Evolutionary conservation across 2,888 invertebrate genomes (phyloP), one percentile per base, ranked within the genome.

Genomic region (Sminthurinus aureus): DNA sequence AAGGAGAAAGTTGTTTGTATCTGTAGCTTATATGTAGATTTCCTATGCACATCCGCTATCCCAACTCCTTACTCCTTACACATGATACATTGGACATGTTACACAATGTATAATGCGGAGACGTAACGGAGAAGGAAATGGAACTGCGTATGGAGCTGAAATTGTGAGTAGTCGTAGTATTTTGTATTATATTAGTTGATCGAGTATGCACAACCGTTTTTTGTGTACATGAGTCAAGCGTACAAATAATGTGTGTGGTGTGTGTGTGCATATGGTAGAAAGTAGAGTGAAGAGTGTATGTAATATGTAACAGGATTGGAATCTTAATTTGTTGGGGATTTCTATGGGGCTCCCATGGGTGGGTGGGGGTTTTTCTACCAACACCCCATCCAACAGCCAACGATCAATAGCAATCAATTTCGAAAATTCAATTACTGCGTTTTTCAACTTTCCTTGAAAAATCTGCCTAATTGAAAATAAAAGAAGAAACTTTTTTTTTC

Each of bases 401-500:
- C 84, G 85, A 84, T 81, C 83, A 85, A 85, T 85, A 84, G 84
- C 85, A 86, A 86, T 86, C 85, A 86, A 85, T 85, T 86, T 86
- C 81, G 85, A 85, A 87, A 87, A 86, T 87, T 87, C 87, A 87
- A 87, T 87, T 87, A 87, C 84, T 38, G 82, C 84, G 83, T 85
- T 86, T 67, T 85, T 84, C 84, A 87, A 87, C 84, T 86, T 87
- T 85, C 85, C 75, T 85, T 85, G 78, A 82, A 86, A 87, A 87
- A 85, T 84, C 84, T 86, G 81, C 84, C 85, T 87, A 87, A 87
- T 87, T 87, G 87, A 85, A 87, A 87, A 86, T 84, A 84, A 86
- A 87, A 86, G 84, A 38, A 38, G 38, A 38, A 38, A 38, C 38
- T 38, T 87, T 87, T 85, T 85, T 82, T 85, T 85, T 87, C 67